A percentile compares a stretch with the other conserved stretches of the same genome.
Conservation (phyloP, 1,140 invertebrate genomes). For the Arctopsyche grandis region DNA sequence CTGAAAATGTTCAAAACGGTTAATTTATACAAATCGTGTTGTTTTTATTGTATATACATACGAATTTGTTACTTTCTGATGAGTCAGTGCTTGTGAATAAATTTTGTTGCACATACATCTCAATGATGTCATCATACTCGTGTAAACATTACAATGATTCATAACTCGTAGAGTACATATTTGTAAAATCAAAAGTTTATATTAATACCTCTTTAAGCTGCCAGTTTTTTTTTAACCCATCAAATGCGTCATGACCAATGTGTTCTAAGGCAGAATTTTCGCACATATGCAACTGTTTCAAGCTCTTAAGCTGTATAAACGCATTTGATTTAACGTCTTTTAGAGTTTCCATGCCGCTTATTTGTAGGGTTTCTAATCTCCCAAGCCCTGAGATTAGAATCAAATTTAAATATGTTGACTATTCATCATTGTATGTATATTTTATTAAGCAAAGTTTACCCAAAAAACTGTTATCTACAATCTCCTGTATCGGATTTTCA, state of each 20-base stretch:
- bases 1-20: slow-evolving; percentile 55
- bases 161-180: background rate
- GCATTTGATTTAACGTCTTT: slow-evolving; percentile 65
- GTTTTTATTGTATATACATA: background rate
- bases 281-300: slow-evolving; percentile 65
- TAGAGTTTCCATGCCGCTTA: slow-evolving; percentile 67
- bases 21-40: background rate
- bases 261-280: slow-evolving; percentile 64
- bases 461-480: slow-evolving; percentile 68
- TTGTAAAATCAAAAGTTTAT: slow-evolving; percentile 56
- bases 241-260: slow-evolving; percentile 67
- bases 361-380: slow-evolving; percentile 66
- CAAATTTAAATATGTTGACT: too few species aligned
- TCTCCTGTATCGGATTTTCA: slow-evolving; percentile 67
- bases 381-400: slow-evolving; percentile 60
- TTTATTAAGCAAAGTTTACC: slow-evolving; percentile 60
- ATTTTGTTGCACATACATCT: background rate
- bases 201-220: slow-evolving; percentile 66
- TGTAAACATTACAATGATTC: too few species aligned
- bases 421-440: too few species aligned
- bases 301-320: slow-evolving; percentile 65
- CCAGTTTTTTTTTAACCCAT: slow-evolving; percentile 63
- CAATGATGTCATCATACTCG: background rate
- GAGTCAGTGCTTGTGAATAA: background rate
- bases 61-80: background rate